These are phyloP conservation scores for Ardeotis arabs DNA, from an alignment of 2,113 vertebrate species.

Conservation along the genomic window DNA sequence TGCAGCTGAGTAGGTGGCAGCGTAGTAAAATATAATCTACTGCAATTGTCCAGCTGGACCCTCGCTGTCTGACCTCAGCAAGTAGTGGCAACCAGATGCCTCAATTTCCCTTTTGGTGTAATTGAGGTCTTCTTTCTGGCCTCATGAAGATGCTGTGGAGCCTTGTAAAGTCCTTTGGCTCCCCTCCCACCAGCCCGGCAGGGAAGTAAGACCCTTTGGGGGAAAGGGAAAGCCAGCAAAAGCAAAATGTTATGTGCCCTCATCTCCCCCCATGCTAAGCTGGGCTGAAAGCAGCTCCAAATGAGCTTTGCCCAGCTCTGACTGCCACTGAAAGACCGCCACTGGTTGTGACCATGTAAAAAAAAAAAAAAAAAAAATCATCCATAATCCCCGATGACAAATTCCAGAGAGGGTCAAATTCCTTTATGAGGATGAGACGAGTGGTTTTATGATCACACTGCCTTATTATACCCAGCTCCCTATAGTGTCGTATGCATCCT, in stretches of 20 bases:
- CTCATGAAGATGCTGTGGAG: neutral
- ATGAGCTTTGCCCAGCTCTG: neutral
- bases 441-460: slow-evolving; percentile 35
- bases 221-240: neutral
- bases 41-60: neutral
- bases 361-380: neutral
- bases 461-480: slow-evolving; percentile 11
- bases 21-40: neutral
- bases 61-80: neutral
- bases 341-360: neutral
- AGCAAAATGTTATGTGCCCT: neutral
- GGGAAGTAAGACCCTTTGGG: neutral
- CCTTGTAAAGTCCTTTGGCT: neutral
- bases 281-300: neutral
- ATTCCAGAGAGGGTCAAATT: slow-evolving; percentile 35
- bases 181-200: neutral
- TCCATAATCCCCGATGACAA: neutral
- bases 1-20: neutral
- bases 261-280: rapidly evolving
- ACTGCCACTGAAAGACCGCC: neutral
- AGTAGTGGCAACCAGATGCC: neutral
- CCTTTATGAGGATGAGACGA: neutral
- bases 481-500: slow-evolving; percentile 15
- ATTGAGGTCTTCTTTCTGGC: neutral
- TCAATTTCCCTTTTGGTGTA: neutral